These are phyloP conservation scores for Trisateles emortualis DNA, from an alignment of 2,888 invertebrate species.

Conservation along the genomic window DNA sequence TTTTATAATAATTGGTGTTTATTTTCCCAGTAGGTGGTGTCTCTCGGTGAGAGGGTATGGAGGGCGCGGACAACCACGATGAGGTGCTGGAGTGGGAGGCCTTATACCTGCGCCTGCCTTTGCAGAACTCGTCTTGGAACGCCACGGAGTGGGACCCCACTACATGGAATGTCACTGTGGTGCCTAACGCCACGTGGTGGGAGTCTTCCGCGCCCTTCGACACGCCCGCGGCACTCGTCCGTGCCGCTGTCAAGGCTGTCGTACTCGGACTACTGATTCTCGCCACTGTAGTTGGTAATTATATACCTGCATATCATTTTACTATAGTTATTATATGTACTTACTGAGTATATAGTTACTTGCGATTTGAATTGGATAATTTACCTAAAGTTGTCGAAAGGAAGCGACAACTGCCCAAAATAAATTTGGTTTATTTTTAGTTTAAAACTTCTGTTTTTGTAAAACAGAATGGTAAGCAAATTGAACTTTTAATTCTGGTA, in stretches of 20 bases:
- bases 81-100: conserved; percentile 79
- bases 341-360: too few species aligned
- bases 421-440: too few species aligned
- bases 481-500: too few species aligned
- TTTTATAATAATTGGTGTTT: not conserved
- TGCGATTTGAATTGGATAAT: not conserved
- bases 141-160: conserved; percentile 67
- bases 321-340: not conserved
- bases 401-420: too few species aligned
- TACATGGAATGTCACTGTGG: conserved; percentile 70
- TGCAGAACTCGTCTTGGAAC: conserved; percentile 73
- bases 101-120: conserved; percentile 71
- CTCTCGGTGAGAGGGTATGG: conserved; percentile 81
- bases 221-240: conserved; percentile 84
- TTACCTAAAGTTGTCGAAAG: too few species aligned
- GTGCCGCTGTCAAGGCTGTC: conserved; percentile 88
- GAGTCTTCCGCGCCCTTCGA: conserved; percentile 80
- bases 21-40: conserved; percentile 61
- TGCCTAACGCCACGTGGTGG: conserved; percentile 75
- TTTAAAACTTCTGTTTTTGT: too few species aligned
- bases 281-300: conserved; percentile 88
- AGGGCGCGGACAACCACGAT: conserved; percentile 79
- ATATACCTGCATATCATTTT: conserved; percentile 5
- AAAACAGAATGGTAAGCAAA: too few species aligned
- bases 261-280: conserved; percentile 88